phyloP scores from a whole-genome alignment of 1,140 invertebrate species.

The Cherax quadricarinatus region DNA sequence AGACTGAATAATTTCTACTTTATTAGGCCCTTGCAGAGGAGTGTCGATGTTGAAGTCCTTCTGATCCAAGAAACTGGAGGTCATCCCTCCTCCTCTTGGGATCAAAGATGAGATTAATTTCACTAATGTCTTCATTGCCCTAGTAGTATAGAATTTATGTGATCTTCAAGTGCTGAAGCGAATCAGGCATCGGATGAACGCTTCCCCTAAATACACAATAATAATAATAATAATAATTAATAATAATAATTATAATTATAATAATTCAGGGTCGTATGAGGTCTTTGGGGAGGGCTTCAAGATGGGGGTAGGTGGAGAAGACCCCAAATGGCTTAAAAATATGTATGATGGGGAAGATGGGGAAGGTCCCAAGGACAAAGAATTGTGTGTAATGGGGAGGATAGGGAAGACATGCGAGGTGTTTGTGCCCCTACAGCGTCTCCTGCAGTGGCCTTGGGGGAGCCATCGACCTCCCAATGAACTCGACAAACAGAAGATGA shows the following conservation, averaged over 20 bases:
- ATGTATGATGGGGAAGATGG: background rate
- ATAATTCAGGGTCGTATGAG: no score
- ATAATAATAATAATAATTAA: no score
- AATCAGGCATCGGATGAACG: no score
- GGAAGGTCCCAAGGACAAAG: background rate
- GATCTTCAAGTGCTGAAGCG: no score
- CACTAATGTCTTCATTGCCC: no score
- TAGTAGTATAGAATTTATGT: no score
- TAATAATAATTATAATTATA: no score
- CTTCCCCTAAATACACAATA: no score
- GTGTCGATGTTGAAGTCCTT: background rate
- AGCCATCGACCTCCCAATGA: conserved; percentile 42
- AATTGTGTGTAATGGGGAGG: background rate
- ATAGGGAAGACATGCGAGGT: background rate
- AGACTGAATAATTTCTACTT: conserved; percentile 45
- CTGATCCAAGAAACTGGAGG: no score
- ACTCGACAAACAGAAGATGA: conserved; percentile 50
- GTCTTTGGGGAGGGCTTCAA: background rate
- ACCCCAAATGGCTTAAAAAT: background rate
- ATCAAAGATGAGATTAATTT: no score
- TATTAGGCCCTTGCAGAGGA: conserved; percentile 45
- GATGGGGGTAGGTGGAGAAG: background rate
- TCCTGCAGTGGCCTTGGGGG: conserved; percentile 18
- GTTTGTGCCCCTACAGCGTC: background rate
- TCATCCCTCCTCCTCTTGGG: no score